Evolutionary conservation across 2,888 invertebrate species (phyloP).

Genomic region (Blomia tropicalis): DNA sequence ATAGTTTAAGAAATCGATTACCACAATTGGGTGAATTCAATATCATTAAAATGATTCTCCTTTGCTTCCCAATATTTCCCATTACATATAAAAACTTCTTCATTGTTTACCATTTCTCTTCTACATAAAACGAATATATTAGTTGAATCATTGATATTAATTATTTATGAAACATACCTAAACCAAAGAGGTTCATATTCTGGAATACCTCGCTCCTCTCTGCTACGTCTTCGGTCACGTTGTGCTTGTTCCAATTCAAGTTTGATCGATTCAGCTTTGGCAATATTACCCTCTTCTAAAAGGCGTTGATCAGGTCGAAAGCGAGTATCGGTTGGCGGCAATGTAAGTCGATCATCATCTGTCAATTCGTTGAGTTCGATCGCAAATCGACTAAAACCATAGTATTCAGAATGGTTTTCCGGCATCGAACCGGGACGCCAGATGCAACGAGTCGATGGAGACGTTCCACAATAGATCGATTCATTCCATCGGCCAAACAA

Average conservation of each 20-base stretch:
- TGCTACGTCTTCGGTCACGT: conserved; percentile 48
- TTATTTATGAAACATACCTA: conserved; percentile 39
- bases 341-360: conserved; percentile 43
- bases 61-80: conserved; percentile 58
- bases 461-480: conserved; percentile 55
- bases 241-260: conserved; percentile 55
- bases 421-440: conserved; percentile 69
- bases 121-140: conserved; percentile 27
- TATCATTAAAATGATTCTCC: conserved; percentile 31
- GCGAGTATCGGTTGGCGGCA: conserved; percentile 60
- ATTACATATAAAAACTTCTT: conserved; percentile 54
- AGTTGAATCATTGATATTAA: conserved; percentile 11
- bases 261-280: conserved; percentile 54
- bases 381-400: conserved; percentile 67
- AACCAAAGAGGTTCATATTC: conserved; percentile 44
- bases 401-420: conserved; percentile 58
- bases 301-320: conserved; percentile 59
- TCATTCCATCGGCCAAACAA: conserved; percentile 69
- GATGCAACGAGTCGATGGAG: conserved; percentile 53
- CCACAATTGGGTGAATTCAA: conserved; percentile 22
- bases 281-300: conserved; percentile 56
- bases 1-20: conserved; percentile 1
- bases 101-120: conserved; percentile 38
- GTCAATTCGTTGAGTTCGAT: conserved; percentile 65
- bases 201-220: conserved; percentile 43